Evolutionary conservation across 2,888 invertebrate species (phyloP).

Genomic region (Andrena bicolor): DNA sequence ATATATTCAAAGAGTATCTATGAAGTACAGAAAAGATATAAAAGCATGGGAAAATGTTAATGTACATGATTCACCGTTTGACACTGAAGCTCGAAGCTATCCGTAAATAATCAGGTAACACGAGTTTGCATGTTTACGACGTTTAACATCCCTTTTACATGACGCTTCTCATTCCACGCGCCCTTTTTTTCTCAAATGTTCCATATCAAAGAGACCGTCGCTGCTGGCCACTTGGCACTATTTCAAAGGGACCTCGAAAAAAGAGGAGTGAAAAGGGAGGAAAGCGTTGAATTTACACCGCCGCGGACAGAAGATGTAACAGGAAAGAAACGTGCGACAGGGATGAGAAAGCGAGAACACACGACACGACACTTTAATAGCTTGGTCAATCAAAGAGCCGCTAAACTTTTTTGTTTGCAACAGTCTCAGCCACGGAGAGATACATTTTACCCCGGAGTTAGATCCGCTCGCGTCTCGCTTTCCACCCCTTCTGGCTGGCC

Average conservation of each 20-base stretch:
- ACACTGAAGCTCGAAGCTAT: no score
- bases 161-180: not conserved
- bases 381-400: slow-evolving; percentile 22
- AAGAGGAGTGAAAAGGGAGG: not conserved
- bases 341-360: slow-evolving; percentile 1
- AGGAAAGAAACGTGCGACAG: not conserved
- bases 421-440: not conserved
- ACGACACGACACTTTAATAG: slow-evolving; percentile 27
- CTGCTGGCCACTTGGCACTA: slow-evolving; percentile 20
- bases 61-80: no score
- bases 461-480: slow-evolving; percentile 17
- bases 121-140: not conserved
- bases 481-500: slow-evolving; percentile 3
- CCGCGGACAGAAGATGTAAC: not conserved
- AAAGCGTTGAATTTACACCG: slow-evolving; percentile 15
- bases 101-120: not conserved
- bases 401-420: slow-evolving; percentile 6
- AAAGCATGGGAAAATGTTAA: no score
- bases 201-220: slow-evolving; percentile 1
- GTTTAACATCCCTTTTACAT: not conserved
- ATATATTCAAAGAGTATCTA: no score
- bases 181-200: not conserved
- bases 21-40: no score
- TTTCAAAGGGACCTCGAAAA: slow-evolving; percentile 12
- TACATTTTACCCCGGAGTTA: not conserved